Percentiles rank a stretch among this genome's conserved stretches.
Evolutionary conservation across 2,113 vertebrate genomes (phyloP).

Genomic region (Polyodon spathula): DNA sequence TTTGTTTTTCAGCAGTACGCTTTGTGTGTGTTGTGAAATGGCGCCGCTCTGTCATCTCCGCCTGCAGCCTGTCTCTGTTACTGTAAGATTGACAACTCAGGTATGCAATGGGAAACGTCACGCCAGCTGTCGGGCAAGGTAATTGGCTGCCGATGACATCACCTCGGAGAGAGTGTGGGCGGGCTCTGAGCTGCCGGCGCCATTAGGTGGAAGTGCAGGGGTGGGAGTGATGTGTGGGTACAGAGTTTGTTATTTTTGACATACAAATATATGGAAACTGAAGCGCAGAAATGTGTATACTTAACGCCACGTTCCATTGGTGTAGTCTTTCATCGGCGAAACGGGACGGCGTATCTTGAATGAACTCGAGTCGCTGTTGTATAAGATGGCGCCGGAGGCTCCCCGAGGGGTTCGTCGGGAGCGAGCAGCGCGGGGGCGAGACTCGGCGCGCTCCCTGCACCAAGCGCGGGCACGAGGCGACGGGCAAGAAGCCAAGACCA

Average conservation of each 20-base stretch:
- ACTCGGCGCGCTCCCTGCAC: slow-evolving; percentile 37
- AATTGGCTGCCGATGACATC: slow-evolving; percentile 78
- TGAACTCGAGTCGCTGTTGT: slow-evolving; percentile 3
- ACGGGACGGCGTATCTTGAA: background rate
- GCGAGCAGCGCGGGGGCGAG: slow-evolving; percentile 34
- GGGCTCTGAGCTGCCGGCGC: slow-evolving; percentile 62
- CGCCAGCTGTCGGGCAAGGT: slow-evolving; percentile 22
- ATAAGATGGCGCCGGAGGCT: slow-evolving; percentile 53
- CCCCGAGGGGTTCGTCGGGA: slow-evolving; percentile 3
- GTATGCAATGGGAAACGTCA: slow-evolving; percentile 21
- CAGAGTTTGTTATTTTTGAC: too few relatives aligned
- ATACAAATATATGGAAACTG: too few relatives aligned
- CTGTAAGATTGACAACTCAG: slow-evolving; percentile 15
- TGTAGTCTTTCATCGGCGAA: background rate
- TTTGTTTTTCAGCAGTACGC: too few relatives aligned
- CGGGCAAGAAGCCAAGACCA: too few relatives aligned
- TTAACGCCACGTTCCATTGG: slow-evolving; percentile 27
- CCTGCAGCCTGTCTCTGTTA: background rate
- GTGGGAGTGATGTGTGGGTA: too few relatives aligned
- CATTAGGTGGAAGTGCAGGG: slow-evolving; percentile 30
- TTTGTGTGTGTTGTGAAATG: slow-evolving; percentile 14
- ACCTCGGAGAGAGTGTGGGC: slow-evolving; percentile 71
- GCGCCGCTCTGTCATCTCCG: slow-evolving; percentile 14
- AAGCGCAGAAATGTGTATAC: background rate
- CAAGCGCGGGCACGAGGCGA: background rate